Conservation (phyloP, 2,888 invertebrate species). For the Dryadula phaetusa region DNA sequence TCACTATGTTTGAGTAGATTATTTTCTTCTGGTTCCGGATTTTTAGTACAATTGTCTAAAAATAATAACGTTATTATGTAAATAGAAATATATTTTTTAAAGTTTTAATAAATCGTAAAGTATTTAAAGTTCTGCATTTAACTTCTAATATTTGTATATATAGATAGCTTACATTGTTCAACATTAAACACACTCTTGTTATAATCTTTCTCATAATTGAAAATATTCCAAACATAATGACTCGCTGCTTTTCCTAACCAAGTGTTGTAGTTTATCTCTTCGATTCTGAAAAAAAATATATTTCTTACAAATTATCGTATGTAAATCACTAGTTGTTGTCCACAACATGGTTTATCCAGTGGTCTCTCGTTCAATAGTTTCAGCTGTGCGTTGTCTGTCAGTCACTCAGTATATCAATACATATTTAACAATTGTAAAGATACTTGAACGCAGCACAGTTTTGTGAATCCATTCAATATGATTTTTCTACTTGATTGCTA, state of each 20-base stretch:
- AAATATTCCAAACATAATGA: constrained; percentile 63
- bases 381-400: no score
- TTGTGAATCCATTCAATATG: no score
- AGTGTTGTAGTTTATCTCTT: constrained; percentile 53
- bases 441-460: no score
- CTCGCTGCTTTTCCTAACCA: constrained; percentile 55
- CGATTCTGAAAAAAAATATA: constrained; percentile 56
- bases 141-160: no score
- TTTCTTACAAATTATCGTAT: not conserved
- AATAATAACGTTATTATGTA: not conserved
- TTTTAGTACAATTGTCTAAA: constrained; percentile 40
- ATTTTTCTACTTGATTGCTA: no score
- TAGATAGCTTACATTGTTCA: constrained; percentile 51
- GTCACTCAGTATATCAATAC: no score
- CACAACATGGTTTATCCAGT: no score
- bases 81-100: not conserved
- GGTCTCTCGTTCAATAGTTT: no score
- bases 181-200: constrained; percentile 50
- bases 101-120: not conserved
- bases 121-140: not conserved
- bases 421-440: no score
- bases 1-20: constrained; percentile 52
- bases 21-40: constrained; percentile 10
- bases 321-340: no score
- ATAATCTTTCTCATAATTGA: constrained; percentile 52